phyloP scores from a whole-genome alignment of 1,140 invertebrate species.

The Drosophila prosaltans region DNA sequence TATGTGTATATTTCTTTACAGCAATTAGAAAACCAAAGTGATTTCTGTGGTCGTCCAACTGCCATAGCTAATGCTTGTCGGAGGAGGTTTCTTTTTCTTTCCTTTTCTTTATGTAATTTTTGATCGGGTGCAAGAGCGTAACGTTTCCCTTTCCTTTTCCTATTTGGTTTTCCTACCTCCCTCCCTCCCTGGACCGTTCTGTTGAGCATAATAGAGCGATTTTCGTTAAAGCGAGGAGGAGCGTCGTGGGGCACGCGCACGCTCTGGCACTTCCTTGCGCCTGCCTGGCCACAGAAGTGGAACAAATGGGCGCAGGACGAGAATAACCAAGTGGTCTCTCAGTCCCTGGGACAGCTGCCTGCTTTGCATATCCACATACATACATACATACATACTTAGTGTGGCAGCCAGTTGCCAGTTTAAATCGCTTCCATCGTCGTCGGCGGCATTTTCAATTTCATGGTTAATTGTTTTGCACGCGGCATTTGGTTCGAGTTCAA shows the following conservation, averaged over 20 bases:
- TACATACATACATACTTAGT: too few species aligned
- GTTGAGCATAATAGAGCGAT: conserved; percentile 51
- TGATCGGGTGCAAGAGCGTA: conserved; percentile 66
- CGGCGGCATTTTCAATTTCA: conserved; percentile 79
- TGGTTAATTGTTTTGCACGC: conserved; percentile 81
- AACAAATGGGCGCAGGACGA: conserved; percentile 79
- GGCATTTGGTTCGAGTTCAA: conserved; percentile 69
- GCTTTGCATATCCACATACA: conserved; percentile 23
- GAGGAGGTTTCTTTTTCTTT: conserved; percentile 39
- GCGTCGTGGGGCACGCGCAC: conserved; percentile 67
- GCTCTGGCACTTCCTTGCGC: conserved; percentile 80
- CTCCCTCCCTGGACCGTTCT: conserved; percentile 4
- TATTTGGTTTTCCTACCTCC: not conserved
- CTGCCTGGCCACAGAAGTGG: conserved; percentile 79
- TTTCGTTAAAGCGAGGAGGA: conserved; percentile 24
- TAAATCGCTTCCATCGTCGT: conserved; percentile 45
- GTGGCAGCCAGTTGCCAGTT: conserved; percentile 48
- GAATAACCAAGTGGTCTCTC: conserved; percentile 23
- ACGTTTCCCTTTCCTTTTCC: conserved; percentile 56
- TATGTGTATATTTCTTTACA: conserved; percentile 16
- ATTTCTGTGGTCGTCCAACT: conserved; percentile 55
- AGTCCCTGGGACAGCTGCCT: conserved; percentile 54
- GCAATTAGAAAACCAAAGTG: conserved; percentile 45
- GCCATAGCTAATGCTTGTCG: conserved; percentile 61
- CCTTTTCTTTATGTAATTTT: conserved; percentile 29